Evolutionary conservation across 2,797 vertebrate species (phyloP).

Genomic region (Gephyroberyx darwinii): DNA sequence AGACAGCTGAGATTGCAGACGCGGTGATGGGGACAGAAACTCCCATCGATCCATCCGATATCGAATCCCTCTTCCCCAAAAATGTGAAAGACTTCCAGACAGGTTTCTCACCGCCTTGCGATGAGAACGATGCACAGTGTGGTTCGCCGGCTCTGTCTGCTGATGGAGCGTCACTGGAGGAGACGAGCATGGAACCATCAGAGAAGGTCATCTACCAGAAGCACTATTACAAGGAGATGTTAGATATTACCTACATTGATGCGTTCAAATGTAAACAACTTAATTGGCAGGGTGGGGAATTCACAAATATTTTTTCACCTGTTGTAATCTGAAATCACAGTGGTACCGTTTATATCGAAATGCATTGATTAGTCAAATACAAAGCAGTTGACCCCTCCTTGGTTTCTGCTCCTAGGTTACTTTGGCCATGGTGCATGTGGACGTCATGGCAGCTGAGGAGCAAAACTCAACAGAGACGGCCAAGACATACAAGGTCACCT

Average conservation of each 20-base stretch:
- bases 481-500: constrained; percentile 91
- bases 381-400: background rate
- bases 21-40: constrained; percentile 82
- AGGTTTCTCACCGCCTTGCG: constrained; percentile 73
- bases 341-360: background rate
- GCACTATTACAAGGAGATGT: background rate
- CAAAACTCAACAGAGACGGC: constrained; percentile 85
- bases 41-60: constrained; percentile 69
- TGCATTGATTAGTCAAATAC: rapidly evolving
- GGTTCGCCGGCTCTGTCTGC: constrained; percentile 14
- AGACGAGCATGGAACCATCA: constrained; percentile 38
- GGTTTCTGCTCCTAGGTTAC: constrained; percentile 56
- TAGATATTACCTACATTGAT: background rate
- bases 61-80: constrained; percentile 85
- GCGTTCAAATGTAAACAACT: background rate
- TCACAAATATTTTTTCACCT: background rate
- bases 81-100: constrained; percentile 71
- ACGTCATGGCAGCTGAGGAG: constrained; percentile 69
- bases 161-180: constrained; percentile 21
- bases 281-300: background rate
- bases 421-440: constrained; percentile 75
- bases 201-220: constrained; percentile 60
- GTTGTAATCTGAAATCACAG: background rate
- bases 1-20: constrained; percentile 87
- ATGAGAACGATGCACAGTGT: constrained; percentile 60